Evolutionary conservation across 2,113 vertebrate genomes (phyloP).

Genomic region (Dipodomys ordii): DNA sequence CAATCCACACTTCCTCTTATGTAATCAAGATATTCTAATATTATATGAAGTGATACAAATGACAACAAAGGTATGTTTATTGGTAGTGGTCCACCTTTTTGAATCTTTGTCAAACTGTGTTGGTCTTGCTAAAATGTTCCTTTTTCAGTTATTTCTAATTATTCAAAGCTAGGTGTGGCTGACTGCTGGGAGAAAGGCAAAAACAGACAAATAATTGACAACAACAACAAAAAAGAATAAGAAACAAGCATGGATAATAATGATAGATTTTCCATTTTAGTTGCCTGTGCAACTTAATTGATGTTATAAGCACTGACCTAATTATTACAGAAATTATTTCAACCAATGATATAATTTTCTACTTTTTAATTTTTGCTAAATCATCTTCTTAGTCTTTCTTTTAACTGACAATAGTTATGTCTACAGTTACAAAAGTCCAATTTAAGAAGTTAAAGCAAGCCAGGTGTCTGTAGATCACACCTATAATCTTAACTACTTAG

Average conservation of each 20-base stretch:
- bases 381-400: neutral
- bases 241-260: neutral
- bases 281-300: neutral
- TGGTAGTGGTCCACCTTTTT: neutral
- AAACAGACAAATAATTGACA: neutral
- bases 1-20: neutral
- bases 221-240: neutral
- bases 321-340: neutral
- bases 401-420: neutral
- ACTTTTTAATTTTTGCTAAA: neutral
- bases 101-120: neutral
- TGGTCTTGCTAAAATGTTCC: neutral
- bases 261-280: neutral
- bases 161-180: neutral
- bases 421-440: neutral
- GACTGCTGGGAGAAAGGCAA: neutral
- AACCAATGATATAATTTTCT: neutral
- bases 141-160: neutral
- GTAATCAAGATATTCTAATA: neutral
- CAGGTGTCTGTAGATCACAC: too few relatives aligned
- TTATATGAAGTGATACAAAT: neutral
- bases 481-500: too few relatives aligned
- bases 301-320: constrained; percentile 17
- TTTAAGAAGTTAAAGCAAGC: neutral
- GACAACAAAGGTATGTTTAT: neutral